Conservation (phyloP, 2,113 vertebrate species). For the Noturus placidus region DNA sequence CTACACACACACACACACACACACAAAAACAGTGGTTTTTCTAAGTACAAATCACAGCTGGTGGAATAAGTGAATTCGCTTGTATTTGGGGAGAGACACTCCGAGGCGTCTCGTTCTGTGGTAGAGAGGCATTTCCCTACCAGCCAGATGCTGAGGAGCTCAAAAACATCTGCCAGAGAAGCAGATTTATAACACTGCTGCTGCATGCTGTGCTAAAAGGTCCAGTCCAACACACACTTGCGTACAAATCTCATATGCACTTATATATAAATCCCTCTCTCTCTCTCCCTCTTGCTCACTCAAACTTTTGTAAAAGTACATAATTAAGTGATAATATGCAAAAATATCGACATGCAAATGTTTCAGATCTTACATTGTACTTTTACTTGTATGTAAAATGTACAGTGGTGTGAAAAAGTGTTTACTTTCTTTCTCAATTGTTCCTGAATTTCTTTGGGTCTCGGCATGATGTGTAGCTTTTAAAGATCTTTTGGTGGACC, state of each 20-base stretch:
- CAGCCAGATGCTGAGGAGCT: slow-evolving; percentile 7
- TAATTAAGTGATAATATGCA: neutral
- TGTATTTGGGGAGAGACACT: slow-evolving; percentile 22
- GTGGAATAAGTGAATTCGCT: slow-evolving; percentile 31
- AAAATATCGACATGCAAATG: neutral
- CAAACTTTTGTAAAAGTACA: neutral
- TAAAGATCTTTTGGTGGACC: no score
- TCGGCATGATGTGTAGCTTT: no score
- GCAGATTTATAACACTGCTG: slow-evolving; percentile 15
- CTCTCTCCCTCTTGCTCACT: neutral
- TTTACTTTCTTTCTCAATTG: no score
- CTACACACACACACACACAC: neutral
- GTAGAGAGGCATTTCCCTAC: slow-evolving; percentile 21
- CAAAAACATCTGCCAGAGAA: slow-evolving; percentile 21
- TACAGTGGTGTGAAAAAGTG: no score
- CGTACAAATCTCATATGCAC: neutral
- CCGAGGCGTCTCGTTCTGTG: slow-evolving; percentile 22
- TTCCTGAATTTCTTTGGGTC: no score
- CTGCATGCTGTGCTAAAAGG: slow-evolving; percentile 1
- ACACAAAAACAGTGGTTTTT: slow-evolving; percentile 38
- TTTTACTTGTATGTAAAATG: neutral
- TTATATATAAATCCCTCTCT: neutral
- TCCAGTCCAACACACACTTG: slow-evolving; percentile 8
- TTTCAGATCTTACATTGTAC: neutral
- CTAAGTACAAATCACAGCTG: slow-evolving; percentile 20